Percentiles rank a stretch among this genome's conserved stretches.
phyloP scores from a whole-genome alignment of 2,797 vertebrate genomes.

The Sebastolobus alascanus region DNA sequence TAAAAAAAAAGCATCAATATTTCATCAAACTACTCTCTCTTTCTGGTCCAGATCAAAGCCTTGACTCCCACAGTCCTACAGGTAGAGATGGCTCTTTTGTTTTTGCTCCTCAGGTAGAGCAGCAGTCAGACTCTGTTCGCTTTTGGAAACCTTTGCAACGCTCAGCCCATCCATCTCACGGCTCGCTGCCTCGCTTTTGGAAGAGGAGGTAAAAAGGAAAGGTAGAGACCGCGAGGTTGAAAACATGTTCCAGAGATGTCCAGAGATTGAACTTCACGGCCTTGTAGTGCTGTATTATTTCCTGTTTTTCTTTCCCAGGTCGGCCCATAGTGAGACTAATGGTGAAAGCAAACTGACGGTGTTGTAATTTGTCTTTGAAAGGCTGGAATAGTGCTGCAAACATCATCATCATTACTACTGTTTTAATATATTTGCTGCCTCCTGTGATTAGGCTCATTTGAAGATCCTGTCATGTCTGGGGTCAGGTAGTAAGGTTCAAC shows the following conservation, averaged over 20 bases:
- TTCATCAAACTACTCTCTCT: constrained; percentile 86
- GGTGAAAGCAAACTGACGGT: constrained; percentile 19
- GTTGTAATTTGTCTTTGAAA: constrained; percentile 39
- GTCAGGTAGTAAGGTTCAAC: neutral
- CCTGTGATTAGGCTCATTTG: neutral
- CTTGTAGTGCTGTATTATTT: constrained; percentile 54
- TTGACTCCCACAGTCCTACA: constrained; percentile 81
- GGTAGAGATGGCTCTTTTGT: constrained; percentile 85
- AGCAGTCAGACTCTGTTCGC: constrained; percentile 74
- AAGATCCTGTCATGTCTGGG: neutral
- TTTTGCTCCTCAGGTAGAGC: constrained; percentile 81
- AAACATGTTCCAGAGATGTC: constrained; percentile 72
- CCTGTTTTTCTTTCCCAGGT: constrained; percentile 34
- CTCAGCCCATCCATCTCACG: constrained; percentile 72
- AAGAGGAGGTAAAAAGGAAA: constrained; percentile 58
- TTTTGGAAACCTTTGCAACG: constrained; percentile 66
- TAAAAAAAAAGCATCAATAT: constrained; percentile 87
- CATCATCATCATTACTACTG: neutral
- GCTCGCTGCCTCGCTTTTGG: constrained; percentile 52
- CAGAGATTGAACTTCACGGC: constrained; percentile 68
- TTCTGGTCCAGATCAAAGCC: constrained; percentile 86
- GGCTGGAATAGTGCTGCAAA: neutral
- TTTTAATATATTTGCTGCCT: neutral
- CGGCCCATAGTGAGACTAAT: constrained; percentile 38
- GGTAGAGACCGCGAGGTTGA: constrained; percentile 63